Evolutionary conservation across 2,888 invertebrate species (phyloP), one percentile per base, ranked within the genome.

Genomic region (Habrosyne pyritoides): DNA sequence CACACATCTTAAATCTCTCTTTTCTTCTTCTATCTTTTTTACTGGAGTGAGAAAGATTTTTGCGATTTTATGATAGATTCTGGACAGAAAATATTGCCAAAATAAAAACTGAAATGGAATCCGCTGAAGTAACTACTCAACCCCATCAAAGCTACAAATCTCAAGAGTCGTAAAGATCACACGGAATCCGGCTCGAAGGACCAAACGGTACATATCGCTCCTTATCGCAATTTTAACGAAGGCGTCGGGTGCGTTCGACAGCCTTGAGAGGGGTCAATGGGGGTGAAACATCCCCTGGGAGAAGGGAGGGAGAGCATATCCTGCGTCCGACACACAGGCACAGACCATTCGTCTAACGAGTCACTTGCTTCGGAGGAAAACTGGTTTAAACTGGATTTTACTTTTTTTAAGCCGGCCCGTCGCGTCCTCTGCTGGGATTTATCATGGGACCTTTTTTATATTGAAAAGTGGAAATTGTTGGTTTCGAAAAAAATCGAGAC

Each of bases 221-320:
- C 79, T 82, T 80, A 82, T 79, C 77, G 75, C 68, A 72, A 77
- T 81, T 86, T 83, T 85, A 87, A 85, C 83, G 86, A 87, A 84
- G 86, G 86, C 83, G 78, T 83, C 84, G 86, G 79, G 81, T 89
- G 89, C 79, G 81, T 84, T 85, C 84, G 90, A 89, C 89, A 87
- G 81, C 61, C 69, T 67, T 61, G 66, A 67, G 71, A 67, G 74
- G 73, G 75, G 72, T 73, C 73, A 64, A 61, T 67, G 73, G 77
- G 75, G 79, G 73, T 70, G 67, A 62, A 64, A 70, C 63, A 71
- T 73, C 73, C 68, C 72, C 52, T 52, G 67, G 69, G 69, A 62
- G 61, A 56, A 63, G 71, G 57, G 42, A 33, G 30, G 57, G 55
- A 47, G 60, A 54, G 63, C 68, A 68, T 69, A 72, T 73, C 79